Evolutionary conservation across 2,888 invertebrate species (phyloP).

Genomic region (Cheilosia grossa): DNA sequence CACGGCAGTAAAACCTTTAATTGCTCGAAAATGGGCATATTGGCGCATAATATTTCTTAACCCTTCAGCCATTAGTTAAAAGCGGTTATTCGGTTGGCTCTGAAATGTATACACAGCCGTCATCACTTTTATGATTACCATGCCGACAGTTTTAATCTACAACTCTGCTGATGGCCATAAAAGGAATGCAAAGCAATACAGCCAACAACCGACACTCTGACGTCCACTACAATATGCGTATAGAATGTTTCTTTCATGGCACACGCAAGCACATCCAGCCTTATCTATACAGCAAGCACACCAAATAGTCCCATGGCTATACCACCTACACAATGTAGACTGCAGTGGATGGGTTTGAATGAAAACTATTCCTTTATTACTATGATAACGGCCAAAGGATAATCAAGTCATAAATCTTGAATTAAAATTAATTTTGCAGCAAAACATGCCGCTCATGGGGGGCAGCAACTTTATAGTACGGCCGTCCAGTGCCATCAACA

Average conservation of each 20-base stretch:
- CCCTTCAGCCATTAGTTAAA: conserved; percentile 1
- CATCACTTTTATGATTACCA: conserved; percentile 47
- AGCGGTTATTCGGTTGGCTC: background rate
- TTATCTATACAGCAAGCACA: background rate
- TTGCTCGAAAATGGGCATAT: too few relatives aligned
- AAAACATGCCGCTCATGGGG: conserved; percentile 64
- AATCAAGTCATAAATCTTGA: conserved; percentile 74
- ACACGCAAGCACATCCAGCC: background rate
- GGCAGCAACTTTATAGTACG: conserved; percentile 35
- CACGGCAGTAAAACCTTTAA: too few relatives aligned
- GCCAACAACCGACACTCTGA: background rate
- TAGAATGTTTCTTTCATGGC: conserved; percentile 9
- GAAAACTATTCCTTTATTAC: conserved; percentile 69
- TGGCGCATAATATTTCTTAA: background rate
- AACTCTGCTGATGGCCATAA: conserved; percentile 45
- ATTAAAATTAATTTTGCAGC: conserved; percentile 71
- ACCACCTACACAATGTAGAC: background rate
- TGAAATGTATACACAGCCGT: background rate
- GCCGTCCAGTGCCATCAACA: conserved; percentile 60
- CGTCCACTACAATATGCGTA: background rate
- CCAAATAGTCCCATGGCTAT: background rate
- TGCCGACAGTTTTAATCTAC: conserved; percentile 56
- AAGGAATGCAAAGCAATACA: conserved; percentile 24
- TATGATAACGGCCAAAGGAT: conserved; percentile 66
- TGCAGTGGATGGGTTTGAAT: conserved; percentile 1